A percentile compares a stretch with the other conserved stretches of the same genome.
These are phyloP conservation scores for Drosophila sulfurigaster DNA, from an alignment of 1,140 invertebrate genomes.

Conservation along the genomic window DNA sequence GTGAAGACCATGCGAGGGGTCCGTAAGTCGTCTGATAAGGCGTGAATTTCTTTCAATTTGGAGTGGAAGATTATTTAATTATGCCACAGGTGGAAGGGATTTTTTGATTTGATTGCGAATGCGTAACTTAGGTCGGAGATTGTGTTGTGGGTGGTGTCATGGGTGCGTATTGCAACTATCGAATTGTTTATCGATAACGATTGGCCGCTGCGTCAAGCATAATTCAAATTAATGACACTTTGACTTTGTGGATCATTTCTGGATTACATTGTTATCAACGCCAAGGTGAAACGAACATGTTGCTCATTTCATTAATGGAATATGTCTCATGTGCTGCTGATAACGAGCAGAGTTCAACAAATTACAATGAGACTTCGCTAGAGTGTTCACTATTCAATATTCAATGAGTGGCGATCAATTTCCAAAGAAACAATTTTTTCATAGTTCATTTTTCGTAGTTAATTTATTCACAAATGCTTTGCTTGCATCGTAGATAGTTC, in stretches of 20 bases:
- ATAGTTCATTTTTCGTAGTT: too few relatives aligned
- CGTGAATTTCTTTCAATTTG: neutral
- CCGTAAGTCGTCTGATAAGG: conserved; percentile 18
- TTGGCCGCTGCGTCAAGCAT: neutral
- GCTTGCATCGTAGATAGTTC: too few relatives aligned
- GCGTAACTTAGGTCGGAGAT: conserved; percentile 20
- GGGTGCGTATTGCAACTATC: neutral
- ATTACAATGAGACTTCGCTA: conserved; percentile 1
- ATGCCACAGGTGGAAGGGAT: neutral
- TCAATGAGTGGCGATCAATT: too few relatives aligned
- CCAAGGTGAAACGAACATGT: neutral
- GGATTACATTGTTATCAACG: conserved; percentile 15
- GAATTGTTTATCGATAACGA: conserved; percentile 15
- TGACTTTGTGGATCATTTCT: conserved; percentile 3
- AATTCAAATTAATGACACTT: conserved; percentile 2
- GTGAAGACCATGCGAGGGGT: neutral
- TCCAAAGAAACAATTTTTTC: too few relatives aligned
- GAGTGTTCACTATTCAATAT: too few relatives aligned
- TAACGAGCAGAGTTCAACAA: conserved; percentile 16
- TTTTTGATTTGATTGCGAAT: conserved; percentile 28
- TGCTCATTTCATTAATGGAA: conserved; percentile 9
- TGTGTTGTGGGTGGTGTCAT: neutral
- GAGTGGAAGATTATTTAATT: neutral
- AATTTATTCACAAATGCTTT: too few relatives aligned
- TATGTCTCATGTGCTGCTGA: neutral